Base-by-base conservation (phyloP, 2,888 invertebrate species). In the Copidosoma aretas region DNA sequence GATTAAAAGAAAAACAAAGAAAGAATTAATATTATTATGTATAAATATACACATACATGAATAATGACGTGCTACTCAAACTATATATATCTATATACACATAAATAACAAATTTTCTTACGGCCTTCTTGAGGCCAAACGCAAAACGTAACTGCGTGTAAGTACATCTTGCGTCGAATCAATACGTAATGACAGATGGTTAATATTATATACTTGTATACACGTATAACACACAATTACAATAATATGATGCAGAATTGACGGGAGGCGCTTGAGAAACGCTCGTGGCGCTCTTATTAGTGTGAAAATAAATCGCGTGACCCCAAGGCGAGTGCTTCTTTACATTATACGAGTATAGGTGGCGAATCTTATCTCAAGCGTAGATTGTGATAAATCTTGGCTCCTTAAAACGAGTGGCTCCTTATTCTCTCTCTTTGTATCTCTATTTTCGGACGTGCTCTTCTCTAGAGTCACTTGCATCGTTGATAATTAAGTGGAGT, bases 71-170 rank as follows among this genome's bases (percentile, higher is more conserved):
- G 19, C 5, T 12, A 51, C 10, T 5, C 5, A n/a, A 51, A 51
- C 19, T 12, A 51, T 39, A 67, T 52, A 59, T 51, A 67, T 67
- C 54, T 8, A 41, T 41, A n/a, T n/a, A n/a, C n/a, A n/a, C n/a
- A n/a, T n/a, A n/a, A n/a, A n/a, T 41, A 46, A 46, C 43, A 14
- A 71, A 61, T 65, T 71, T 71, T 71, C 71, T 71, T 71, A 71
- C 68, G 68, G 68, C 68, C 68, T 71, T 60, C 62, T 60, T 46
- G 52, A 60, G 65, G 65, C 71, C 61, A 59, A 39, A 21, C 63
- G 43, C 12, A 1, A 46, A 46, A 46, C 43, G 32, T 32, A 8
- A 17, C 43, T 46, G 43, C 43, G 43, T 14, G 43, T n/a, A n/a
- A n/a, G n/a, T 46, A 17, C 43, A 17, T 15, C 43, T 46, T 46